A percentile compares a stretch with the other conserved stretches of the same genome.
These are phyloP conservation scores for Takifugu ocellatus DNA, from an alignment of 2,797 vertebrate genomes.

Conservation along the genomic window DNA sequence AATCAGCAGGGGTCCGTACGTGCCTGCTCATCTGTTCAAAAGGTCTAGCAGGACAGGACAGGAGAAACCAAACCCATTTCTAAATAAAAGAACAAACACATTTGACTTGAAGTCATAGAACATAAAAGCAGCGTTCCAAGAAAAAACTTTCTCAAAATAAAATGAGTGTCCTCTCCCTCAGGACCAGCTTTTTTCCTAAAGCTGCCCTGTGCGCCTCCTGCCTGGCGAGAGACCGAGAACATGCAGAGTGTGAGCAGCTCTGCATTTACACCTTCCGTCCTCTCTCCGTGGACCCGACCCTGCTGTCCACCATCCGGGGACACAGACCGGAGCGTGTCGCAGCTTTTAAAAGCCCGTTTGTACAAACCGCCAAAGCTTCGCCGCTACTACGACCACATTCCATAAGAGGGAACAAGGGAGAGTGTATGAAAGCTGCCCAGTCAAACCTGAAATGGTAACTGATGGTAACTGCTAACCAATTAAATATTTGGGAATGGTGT, in stretches of 20 bases:
- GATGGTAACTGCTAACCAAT: not conserved
- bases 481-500: no score
- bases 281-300: conserved; percentile 55
- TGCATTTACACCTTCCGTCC: conserved; percentile 64
- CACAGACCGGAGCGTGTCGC: conserved; percentile 37
- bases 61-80: conserved; percentile 1
- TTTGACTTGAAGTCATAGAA: not conserved
- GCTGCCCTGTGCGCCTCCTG: conserved; percentile 41
- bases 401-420: not conserved
- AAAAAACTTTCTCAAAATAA: not conserved
- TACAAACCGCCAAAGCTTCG: conserved; percentile 44
- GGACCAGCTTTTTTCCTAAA: conserved; percentile 5
- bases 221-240: conserved; percentile 63
- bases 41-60: conserved; percentile 10
- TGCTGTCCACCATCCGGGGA: conserved; percentile 63
- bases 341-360: conserved; percentile 68
- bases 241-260: conserved; percentile 58
- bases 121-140: not conserved
- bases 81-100: not conserved
- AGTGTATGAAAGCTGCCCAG: no score
- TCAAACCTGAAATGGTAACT: not conserved
- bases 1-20: conserved; percentile 66
- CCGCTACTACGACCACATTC: not conserved
- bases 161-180: not conserved
- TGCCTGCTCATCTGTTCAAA: conserved; percentile 45